Evolutionary conservation across 1,140 invertebrate species (phyloP), one percentile per base, ranked within the genome.

Genomic region (Saxidomus purpurata): DNA sequence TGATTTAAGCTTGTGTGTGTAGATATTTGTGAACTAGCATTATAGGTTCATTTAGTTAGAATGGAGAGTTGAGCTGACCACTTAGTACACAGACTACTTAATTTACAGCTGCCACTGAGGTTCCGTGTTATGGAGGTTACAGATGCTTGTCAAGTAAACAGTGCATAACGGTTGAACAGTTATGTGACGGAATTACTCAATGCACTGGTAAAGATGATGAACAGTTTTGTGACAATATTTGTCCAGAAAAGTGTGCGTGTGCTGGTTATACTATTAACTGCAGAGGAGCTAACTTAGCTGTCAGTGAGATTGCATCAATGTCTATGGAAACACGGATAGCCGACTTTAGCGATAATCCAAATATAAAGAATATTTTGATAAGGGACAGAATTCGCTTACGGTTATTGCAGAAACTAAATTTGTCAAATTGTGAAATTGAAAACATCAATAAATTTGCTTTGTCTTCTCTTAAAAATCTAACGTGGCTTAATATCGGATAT

Each of bases 401-500:
- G 1, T 61, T 15, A 28, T 17, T 81, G 40, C 8, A 34, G 3
- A 59, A 9, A 59, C 38, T 81, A 49, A 59, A 81, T 36, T 25
- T 81, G 19, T 81, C 79, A 19, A 8, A 15, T 8, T 59, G 49
- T 81, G 55, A 40, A n/a, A 36, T 81, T 17, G 31, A 13, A 38
- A n/a, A 15, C 11, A 31, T 81, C 9, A n/a, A 17, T 59, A 3
- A 17, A 15, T 15, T 11, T 6, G 22, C 22, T 25, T 40, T 81
- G 25, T 22, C 15, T 4, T 36, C 55, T 31, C 9, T 61, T 1
- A 22, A 9, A 13, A 87, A 87, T 61, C 47, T 90, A 22, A 36
- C 31, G 15, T 9, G 2, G 25, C 28, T 90, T 11, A 74, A 90
- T 63, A 67, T 91, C 2, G 77, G 77, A 22, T 25, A 81, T 38